phyloP scores from a whole-genome alignment of 1,140 invertebrate species.

The Zophobas morio region DNA sequence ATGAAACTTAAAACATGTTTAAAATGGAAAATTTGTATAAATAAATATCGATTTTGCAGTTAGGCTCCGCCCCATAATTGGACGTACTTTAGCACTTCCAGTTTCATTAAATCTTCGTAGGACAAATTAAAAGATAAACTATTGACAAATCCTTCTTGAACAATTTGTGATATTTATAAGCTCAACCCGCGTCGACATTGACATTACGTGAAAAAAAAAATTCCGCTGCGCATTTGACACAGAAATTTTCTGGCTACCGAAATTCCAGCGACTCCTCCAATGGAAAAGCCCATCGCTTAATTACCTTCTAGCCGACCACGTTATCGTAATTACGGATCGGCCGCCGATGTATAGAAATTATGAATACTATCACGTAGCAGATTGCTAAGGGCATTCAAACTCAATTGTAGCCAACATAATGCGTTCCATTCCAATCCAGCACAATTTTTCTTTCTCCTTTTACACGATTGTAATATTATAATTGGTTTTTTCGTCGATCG shows the following conservation, averaged over 20 bases:
- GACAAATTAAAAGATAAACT: too few species aligned
- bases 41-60: too few species aligned
- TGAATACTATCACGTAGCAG: constrained; percentile 11
- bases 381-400: constrained; percentile 28
- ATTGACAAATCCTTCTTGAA: too few species aligned
- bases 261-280: background rate
- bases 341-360: constrained; percentile 20
- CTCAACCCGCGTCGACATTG: too few species aligned
- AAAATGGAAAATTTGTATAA: too few species aligned
- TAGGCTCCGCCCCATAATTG: too few species aligned
- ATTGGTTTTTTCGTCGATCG: constrained; percentile 16
- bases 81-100: too few species aligned
- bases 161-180: too few species aligned
- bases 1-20: too few species aligned
- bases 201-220: background rate
- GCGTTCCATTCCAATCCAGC: background rate
- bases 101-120: too few species aligned
- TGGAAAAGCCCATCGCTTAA: constrained; percentile 23
- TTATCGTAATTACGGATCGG: constrained; percentile 32
- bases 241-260: background rate
- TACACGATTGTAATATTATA: constrained; percentile 25
- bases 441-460: constrained; percentile 12
- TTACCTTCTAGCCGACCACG: background rate
- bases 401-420: background rate
- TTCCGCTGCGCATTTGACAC: background rate